phyloP scores from a whole-genome alignment of 2,113 vertebrate species.

The Rana temporaria region DNA sequence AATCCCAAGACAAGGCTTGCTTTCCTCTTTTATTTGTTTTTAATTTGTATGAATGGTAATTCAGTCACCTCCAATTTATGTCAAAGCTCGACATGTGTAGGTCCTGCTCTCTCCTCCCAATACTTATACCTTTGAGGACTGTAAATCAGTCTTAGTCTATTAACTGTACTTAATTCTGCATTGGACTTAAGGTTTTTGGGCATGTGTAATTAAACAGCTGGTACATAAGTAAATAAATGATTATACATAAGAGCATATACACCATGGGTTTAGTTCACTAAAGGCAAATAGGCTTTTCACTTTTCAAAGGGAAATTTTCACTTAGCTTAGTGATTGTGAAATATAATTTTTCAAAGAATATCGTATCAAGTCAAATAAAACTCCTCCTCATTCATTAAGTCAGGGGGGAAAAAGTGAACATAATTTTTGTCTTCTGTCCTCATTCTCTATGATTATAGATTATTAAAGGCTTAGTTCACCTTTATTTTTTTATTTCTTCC shows the following conservation, averaged over 20 bases:
- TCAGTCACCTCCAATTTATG: constrained; percentile 75
- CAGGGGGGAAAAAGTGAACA: no score
- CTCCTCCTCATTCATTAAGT: no score
- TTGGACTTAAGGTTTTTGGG: constrained; percentile 19
- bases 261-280: no score
- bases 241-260: constrained; percentile 1
- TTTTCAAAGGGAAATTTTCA: no score
- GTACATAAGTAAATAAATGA: constrained; percentile 31
- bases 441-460: no score
- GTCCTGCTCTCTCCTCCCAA: background rate
- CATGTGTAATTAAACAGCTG: constrained; percentile 46
- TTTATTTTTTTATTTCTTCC: no score
- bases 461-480: no score
- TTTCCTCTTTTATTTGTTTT: constrained; percentile 89
- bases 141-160: constrained; percentile 48
- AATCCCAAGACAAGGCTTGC: constrained; percentile 75
- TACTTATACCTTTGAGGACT: constrained; percentile 11
- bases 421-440: no score
- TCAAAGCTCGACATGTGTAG: constrained; percentile 60
- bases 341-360: no score
- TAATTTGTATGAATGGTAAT: constrained; percentile 90
- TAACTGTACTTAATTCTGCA: constrained; percentile 15
- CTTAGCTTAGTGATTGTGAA: no score
- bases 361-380: no score
- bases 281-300: no score